Evolutionary conservation across 2,113 vertebrate species (phyloP), one percentile per base, ranked within the genome.

Genomic region (Daubentonia madagascariensis): DNA sequence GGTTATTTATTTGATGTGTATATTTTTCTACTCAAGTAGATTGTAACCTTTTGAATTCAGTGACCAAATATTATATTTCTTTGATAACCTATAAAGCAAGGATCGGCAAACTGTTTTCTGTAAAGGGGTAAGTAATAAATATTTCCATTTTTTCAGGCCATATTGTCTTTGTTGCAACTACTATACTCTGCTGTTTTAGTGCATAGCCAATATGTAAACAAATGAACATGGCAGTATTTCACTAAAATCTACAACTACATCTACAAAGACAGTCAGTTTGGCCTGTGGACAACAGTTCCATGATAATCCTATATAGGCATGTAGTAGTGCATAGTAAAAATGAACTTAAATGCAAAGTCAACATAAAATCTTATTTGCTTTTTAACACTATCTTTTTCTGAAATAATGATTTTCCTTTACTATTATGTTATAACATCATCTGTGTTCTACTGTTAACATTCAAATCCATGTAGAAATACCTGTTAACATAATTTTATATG

Each of bases 181-280:
- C 6, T 45, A 78, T 89, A 43, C 3, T 50, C 35, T 79, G 35
- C 45, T 14, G 5, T 76, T 72, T 52, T 88, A 57, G 17, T 72
- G 18, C 37, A 2, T 23, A 70, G 43, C 57, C 17, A 68, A 22
- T 25, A 75, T 79, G 13, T 50, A 81, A 54, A 48, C 10, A 85
- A 88, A 81, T n/a, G n/a, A 45, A 6, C 0, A 0, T 35, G 40
- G 0, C 5, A 11, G 3, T 25, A 4, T 63, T 59, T 48, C 57
- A 86, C 45, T 78, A 57, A 93, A 91, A 61, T 3, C 59, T 81
- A 8, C 57, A 59, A 23, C 57, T 63, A 30, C 23, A 37, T n/a
- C 12, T 45, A 35, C 4, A 30, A 52, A 87, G 7, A 11, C 17
- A 91, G 12, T 6, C 4, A 50, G 5, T 84, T 86, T 70, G 22